These are phyloP conservation scores for Deroptyus accipitrinus DNA, from an alignment of 2,113 vertebrate genomes.

Conservation along the genomic window DNA sequence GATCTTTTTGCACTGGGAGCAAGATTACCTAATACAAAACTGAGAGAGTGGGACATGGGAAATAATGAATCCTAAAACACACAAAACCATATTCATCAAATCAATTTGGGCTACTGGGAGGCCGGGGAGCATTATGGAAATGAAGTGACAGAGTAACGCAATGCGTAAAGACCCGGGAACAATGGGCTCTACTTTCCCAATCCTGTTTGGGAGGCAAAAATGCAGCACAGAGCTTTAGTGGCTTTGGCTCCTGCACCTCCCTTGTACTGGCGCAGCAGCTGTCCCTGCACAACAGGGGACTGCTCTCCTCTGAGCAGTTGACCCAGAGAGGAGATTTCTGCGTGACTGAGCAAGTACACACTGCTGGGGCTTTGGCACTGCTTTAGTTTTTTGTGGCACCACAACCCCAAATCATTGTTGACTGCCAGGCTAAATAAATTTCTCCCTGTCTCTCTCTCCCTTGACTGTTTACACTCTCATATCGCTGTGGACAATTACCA, in stretches of 20 bases:
- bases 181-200: slow-evolving; percentile 4
- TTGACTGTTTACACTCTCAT: not conserved
- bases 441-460: not conserved
- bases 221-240: accelerated
- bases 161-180: not conserved
- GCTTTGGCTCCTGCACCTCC: not conserved
- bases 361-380: not conserved
- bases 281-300: not conserved
- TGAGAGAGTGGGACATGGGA: not conserved
- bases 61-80: not conserved
- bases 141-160: not conserved
- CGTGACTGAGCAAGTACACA: not conserved
- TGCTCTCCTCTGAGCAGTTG: not conserved
- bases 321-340: slow-evolving; percentile 9
- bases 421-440: not conserved
- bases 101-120: not conserved
- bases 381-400: not conserved
- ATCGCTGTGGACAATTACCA: not conserved
- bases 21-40: not conserved
- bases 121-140: slow-evolving; percentile 39
- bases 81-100: slow-evolving; percentile 28
- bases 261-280: not conserved
- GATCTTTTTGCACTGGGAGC: not conserved
- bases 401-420: not conserved
- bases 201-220: not conserved